Percentiles rank a stretch among this genome's conserved stretches.
Conservation (phyloP, 2,113 vertebrate genomes). For the Struthio camelus region DNA sequence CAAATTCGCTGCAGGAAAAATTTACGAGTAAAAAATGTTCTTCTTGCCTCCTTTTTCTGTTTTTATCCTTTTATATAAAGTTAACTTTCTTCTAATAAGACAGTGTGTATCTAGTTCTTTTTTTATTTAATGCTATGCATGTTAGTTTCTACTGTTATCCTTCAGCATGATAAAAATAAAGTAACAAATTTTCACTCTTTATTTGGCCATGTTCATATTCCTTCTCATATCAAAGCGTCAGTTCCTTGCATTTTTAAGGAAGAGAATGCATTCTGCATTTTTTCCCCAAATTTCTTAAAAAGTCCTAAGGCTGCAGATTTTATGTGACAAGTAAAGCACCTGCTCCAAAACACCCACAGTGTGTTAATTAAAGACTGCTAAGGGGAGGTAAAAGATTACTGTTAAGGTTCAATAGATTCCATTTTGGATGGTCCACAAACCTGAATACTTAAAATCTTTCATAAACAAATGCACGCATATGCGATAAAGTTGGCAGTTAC, state of each 20-base stretch:
- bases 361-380: constrained; percentile 46
- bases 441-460: neutral
- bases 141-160: neutral
- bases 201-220: neutral
- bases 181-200: constrained; percentile 15
- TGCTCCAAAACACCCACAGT: neutral
- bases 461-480: neutral
- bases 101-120: neutral
- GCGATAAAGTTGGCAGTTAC: neutral
- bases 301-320: neutral
- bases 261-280: neutral
- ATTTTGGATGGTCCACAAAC: neutral
- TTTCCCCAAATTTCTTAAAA: neutral
- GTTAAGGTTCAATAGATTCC: constrained; percentile 22
- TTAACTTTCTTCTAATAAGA: neutral
- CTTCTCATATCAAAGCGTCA: neutral
- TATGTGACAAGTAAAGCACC: neutral
- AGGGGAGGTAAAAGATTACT: constrained; percentile 13
- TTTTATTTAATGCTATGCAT: neutral
- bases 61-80: neutral
- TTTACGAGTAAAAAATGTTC: neutral
- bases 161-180: neutral
- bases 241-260: constrained; percentile 28
- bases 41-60: neutral
- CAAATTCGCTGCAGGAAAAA: neutral